Percentiles rank a stretch among this genome's conserved stretches.
phyloP scores from a whole-genome alignment of 1,140 invertebrate genomes.

The Megathymus violae region DNA sequence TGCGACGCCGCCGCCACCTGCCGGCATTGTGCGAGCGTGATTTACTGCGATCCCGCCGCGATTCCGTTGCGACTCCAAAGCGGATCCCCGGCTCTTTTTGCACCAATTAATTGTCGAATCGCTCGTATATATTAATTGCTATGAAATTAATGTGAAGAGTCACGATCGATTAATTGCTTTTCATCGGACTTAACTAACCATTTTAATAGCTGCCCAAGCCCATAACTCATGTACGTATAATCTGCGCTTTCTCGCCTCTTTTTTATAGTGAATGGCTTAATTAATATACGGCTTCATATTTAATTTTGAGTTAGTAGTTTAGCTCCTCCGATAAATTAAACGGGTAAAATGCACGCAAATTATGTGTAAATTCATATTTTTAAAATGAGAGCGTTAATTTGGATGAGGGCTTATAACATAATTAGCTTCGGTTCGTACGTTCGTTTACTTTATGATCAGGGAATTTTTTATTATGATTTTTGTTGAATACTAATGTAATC shows the following conservation, averaged over 20 bases:
- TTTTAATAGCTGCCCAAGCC: slow-evolving; percentile 34
- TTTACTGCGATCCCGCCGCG: slow-evolving; percentile 78
- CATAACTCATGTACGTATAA: slow-evolving; percentile 31
- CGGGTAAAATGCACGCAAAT: slow-evolving; percentile 18
- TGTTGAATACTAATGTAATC: too few relatives aligned
- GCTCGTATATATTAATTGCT: slow-evolving; percentile 79
- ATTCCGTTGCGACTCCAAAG: slow-evolving; percentile 71
- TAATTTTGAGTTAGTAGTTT: slow-evolving; percentile 27
- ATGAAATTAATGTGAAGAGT: slow-evolving; percentile 72
- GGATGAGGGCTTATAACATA: neutral
- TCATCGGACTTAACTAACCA: slow-evolving; percentile 32
- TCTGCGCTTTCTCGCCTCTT: slow-evolving; percentile 35
- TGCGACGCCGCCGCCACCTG: slow-evolving; percentile 75
- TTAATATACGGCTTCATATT: slow-evolving; percentile 19
- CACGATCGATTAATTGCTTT: slow-evolving; percentile 53
- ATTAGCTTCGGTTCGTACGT: too few relatives aligned
- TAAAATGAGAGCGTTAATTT: neutral
- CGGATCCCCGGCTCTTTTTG: slow-evolving; percentile 74
- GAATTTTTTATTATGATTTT: too few relatives aligned
- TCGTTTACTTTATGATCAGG: too few relatives aligned
- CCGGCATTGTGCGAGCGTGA: slow-evolving; percentile 78
- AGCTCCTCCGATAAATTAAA: slow-evolving; percentile 23
- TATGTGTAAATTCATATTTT: neutral
- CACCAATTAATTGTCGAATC: slow-evolving; percentile 81
- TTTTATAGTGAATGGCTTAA: slow-evolving; percentile 34